Evolutionary conservation across 2,797 vertebrate genomes (phyloP), one percentile per base, ranked within the genome.

Genomic region (Rhinichthys osculus): DNA sequence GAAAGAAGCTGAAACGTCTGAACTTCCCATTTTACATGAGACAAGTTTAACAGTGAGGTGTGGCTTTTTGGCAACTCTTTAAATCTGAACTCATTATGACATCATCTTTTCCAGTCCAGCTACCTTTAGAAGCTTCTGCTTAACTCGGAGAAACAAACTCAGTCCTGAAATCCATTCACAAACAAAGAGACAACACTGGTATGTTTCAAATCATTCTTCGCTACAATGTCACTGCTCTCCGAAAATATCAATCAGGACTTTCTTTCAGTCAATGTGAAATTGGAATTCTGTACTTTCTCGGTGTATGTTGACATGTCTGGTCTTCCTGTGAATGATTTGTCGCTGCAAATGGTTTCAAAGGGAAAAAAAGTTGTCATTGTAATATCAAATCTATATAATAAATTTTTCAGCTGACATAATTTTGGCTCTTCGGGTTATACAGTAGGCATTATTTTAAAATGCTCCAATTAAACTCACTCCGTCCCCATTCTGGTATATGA

Each of bases 1-100:
- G 47, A 82, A 35, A 59, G 78, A 69, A 33, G 38, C 17, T 23
- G 1, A 73, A 85, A 19, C 1, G 7, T 66, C 23, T 70, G 17
- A 40, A 69, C 27, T 35, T 71, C 52, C 16, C 13, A n/a, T 27
- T 6, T 69, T 84, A 42, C 2, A 21, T 27, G 59, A 79, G 19
- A 19, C 0, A 11, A 82, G 71, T 47, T 7, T 23, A 54, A 50
- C 35, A 30, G 47, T 57, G 11, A 85, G 70, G 77, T 72, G 78
- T 64, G 57, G 84, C 57, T 81, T 35, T 85, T 71, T 85, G 66
- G 66, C 27, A 85, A 67, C 62, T 38, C 62, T 38, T 54, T 27
- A 30, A 23, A 79, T 79, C 40, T 72, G 64, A 84, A 17, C 38
- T 19, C 3, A 0, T 33, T 35, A 79, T 64, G 66, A 85, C 66